Evolutionary conservation across 2,888 invertebrate genomes (phyloP).

Genomic region (Chrysomela aeneicollis): DNA sequence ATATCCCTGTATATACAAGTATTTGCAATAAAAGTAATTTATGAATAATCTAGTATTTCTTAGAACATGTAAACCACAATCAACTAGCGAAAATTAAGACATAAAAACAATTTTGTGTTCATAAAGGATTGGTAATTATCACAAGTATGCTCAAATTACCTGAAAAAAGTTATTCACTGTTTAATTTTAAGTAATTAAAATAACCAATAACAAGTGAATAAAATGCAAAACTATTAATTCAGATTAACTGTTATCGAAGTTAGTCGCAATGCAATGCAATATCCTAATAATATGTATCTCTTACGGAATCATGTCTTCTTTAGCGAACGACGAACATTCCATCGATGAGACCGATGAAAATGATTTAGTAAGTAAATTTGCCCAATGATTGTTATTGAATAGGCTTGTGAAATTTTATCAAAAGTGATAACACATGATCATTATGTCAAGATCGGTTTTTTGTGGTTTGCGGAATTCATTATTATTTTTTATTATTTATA

Average conservation of each 20-base stretch:
- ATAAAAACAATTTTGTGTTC: background rate
- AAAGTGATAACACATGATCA: no score
- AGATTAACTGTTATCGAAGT: background rate
- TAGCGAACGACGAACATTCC: background rate
- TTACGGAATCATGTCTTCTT: background rate
- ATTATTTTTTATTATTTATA: no score
- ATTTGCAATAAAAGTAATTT: conserved; percentile 17
- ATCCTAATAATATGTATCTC: background rate
- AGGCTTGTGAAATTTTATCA: no score
- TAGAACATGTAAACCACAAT: background rate
- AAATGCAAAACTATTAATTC: background rate
- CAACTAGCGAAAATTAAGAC: background rate
- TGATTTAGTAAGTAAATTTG: no score
- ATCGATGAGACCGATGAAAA: background rate
- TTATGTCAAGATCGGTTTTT: no score
- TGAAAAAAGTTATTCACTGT: background rate
- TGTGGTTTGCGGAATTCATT: no score
- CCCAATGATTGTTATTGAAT: no score
- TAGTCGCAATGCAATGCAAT: background rate
- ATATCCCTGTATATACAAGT: conserved; percentile 11
- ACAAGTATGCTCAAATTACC: background rate
- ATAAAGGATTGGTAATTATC: background rate
- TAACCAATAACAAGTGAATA: background rate
- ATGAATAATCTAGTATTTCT: background rate
- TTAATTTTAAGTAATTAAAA: background rate